Base-by-base conservation (phyloP, 2,888 invertebrate genomes). In the Acleris emargana region DNA sequence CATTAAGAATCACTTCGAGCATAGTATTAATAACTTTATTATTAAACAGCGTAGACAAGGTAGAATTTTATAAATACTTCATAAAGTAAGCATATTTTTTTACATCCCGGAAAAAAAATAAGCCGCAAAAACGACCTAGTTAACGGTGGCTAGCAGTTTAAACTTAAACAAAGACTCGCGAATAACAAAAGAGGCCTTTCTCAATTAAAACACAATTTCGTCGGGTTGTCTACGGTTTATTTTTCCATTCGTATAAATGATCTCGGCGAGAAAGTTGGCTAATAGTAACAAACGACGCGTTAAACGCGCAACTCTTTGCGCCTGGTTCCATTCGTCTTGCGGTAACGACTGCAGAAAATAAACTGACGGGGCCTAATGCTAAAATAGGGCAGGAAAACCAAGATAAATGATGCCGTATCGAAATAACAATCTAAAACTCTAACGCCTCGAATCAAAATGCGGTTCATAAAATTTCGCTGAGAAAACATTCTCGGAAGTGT, bases 231-330 rank as follows among this genome's bases (percentile, higher is more conserved):
- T 70, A 63, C 67, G 74, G 69, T 79, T 77, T 79, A 76, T 80
- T 81, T 81, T 82, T 83, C 76, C 70, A 83, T 86, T 82, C 70
- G 79, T 82, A 83, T 82, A 83, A 86, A 86, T 83, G 86, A 83
- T 83, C 78, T 76, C 63, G 72, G 77, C 73, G 66, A 73, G 68
- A 77, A 83, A 85, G 82, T 86, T 84, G 75, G 81, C 79, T 86
- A 84, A 86, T 84, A 83, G 76, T 83, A 83, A 87, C 83, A 86
- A 86, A 88, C 82, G 82, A 78, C 72, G 71, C 71, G 73, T 75
- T 70, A 73, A 75, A 77, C 74, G 77, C 77, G 82, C 75, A 78
- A 79, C 81, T 79, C 76, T 76, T 79, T 78, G 76, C 77, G 75
- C 72, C 75, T 77, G 72, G 66, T 69, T 67, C 86, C 80, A 88